Evolutionary conservation across 1,140 invertebrate genomes (phyloP).

Genomic region (Bombus picipes): DNA sequence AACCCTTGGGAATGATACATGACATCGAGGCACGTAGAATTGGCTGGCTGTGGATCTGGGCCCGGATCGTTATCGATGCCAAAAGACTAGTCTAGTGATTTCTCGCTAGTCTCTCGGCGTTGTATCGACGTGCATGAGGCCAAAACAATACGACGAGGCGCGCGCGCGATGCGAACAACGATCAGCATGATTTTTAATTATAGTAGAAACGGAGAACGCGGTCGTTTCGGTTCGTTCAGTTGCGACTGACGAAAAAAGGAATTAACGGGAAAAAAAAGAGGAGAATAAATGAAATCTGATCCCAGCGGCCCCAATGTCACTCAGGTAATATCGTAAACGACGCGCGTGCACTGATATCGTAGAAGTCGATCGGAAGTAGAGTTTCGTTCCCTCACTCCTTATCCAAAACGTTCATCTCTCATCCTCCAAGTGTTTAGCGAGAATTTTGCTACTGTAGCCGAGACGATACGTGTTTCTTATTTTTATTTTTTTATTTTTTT

Average conservation of each 20-base stretch:
- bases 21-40: constrained; percentile 39
- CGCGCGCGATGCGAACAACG: constrained; percentile 17
- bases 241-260: not conserved
- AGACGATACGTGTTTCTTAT: not conserved
- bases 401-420: not conserved
- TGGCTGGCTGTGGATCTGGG: constrained; percentile 60
- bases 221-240: constrained; percentile 26
- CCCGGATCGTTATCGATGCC: constrained; percentile 53
- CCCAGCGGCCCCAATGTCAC: constrained; percentile 26
- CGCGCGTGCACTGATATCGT: constrained; percentile 50
- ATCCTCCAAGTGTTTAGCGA: constrained; percentile 18
- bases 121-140: constrained; percentile 49
- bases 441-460: constrained; percentile 17
- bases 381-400: not conserved
- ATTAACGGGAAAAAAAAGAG: too few species aligned
- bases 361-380: constrained; percentile 25
- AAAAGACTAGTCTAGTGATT: constrained; percentile 62
- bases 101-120: constrained; percentile 58
- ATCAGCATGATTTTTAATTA: constrained; percentile 11
- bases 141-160: constrained; percentile 53
- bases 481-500: too few species aligned
- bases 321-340: constrained; percentile 62
- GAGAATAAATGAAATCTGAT: not conserved
- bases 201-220: constrained; percentile 8
- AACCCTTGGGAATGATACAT: not conserved